A percentile compares a stretch with the other conserved stretches of the same genome.
Evolutionary conservation across 2,113 vertebrate genomes (phyloP).

Genomic region (Hassar affinis): DNA sequence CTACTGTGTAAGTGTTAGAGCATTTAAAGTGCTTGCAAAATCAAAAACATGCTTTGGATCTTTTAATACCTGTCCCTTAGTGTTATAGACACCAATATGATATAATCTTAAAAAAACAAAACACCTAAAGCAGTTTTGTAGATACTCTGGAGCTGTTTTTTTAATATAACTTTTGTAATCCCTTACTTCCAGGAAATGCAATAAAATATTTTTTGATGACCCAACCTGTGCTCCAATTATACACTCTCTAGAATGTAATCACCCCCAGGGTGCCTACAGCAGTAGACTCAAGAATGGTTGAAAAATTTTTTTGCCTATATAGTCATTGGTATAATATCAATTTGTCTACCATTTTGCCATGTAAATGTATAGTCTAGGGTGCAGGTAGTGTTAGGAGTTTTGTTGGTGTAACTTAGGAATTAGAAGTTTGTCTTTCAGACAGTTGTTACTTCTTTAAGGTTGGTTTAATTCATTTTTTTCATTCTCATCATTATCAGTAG

Average conservation of each 20-base stretch:
- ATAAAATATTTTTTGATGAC: not conserved
- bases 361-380: not conserved
- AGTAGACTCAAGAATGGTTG: too few species aligned
- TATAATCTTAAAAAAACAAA: not conserved
- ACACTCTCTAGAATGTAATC: not conserved
- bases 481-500: not conserved
- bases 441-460: not conserved
- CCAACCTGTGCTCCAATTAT: slow-evolving; percentile 3
- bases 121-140: too few species aligned
- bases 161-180: too few species aligned
- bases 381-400: not conserved
- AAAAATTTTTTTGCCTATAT: too few species aligned
- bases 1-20: not conserved
- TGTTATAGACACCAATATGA: not conserved
- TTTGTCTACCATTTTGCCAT: too few species aligned
- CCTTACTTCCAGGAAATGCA: not conserved
- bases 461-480: not conserved
- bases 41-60: not conserved
- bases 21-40: not conserved
- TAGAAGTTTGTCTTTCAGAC: not conserved
- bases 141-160: too few species aligned
- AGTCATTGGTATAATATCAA: too few species aligned
- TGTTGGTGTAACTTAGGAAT: not conserved
- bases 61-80: not conserved
- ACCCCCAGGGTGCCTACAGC: too few species aligned